Base-by-base conservation (phyloP, 2,797 vertebrate species). In the Acanthis flammea region DNA sequence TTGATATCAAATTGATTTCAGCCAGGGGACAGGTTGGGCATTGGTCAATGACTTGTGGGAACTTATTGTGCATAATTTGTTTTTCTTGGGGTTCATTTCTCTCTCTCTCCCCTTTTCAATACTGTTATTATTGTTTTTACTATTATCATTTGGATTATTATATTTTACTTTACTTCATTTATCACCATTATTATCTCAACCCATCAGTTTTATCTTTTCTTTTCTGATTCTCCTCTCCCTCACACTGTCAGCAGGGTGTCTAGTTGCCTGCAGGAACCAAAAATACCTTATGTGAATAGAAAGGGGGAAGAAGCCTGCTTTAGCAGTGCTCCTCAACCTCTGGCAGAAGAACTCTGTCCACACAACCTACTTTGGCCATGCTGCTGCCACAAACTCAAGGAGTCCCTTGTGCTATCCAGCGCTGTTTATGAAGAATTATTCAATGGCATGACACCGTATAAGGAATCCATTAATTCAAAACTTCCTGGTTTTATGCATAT, bases 141-240 rank as follows among this genome's bases (percentile, higher is more conserved):
- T 27, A 10, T 42, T 41, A 31, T 53, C 0, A n/a, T 42, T 31
- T 2, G 0, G 44, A 39, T 28, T 39, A 39, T 6, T 33, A 12
- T 18, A 22, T 76, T 70, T 44, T 50, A 50, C 8, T 63, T 89
- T 45, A 8, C 33, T 57, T 33, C 17, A 39, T 2, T 70, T 76
- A 50, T 39, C 37, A 57, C 50, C 19, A n/a, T 30, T 75, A 19
- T 28, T 55, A 22, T 68, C n/a, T 76, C 24, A 70, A 16, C 12
- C 14, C 12, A 22, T 0, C 1, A 55, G 4, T 47, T 39, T n/a
- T 24, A 7, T 39, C 39, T 44, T 67, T 44, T 54, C n/a, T 75
- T 44, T 57, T 31, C 42, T 27, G 24, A 44, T 39, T 57, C 17
- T 82, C 22, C 37, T 76, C 6, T 33, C 28, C 17, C 33, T 76